phyloP scores from a whole-genome alignment of 1,140 invertebrate genomes.

The Nasonia longicornis region DNA sequence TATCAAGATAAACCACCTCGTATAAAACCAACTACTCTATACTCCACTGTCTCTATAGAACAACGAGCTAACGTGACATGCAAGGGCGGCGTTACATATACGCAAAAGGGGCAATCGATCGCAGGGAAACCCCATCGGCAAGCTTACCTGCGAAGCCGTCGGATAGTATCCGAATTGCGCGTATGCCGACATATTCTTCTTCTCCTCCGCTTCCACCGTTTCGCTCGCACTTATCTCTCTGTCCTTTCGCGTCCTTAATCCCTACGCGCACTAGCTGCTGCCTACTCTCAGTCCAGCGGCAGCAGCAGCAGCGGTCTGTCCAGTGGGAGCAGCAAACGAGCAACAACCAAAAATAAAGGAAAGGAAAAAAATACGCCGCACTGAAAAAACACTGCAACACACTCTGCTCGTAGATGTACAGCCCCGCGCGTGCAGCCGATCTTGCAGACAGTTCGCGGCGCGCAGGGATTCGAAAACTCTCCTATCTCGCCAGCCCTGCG shows the following conservation, averaged over 20 bases:
- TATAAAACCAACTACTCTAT: neutral
- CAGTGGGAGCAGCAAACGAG: conserved; percentile 36
- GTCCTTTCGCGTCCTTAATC: neutral
- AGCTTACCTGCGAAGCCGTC: conserved; percentile 81
- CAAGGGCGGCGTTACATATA: neutral
- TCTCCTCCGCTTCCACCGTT: conserved; percentile 8
- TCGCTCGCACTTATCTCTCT: neutral
- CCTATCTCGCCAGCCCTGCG: conserved; percentile 4
- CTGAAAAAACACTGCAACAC: conserved; percentile 29
- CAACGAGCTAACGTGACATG: neutral
- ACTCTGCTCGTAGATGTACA: conserved; percentile 20
- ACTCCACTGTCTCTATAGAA: neutral
- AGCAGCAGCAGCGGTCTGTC: conserved; percentile 23
- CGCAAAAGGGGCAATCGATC: conserved; percentile 25
- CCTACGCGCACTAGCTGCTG: neutral
- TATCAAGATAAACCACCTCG: neutral
- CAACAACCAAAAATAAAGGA: conserved; percentile 9
- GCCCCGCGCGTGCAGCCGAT: conserved; percentile 20
- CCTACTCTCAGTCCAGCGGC: conserved; percentile 10
- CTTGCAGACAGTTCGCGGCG: conserved; percentile 29
- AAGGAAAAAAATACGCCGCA: conserved; percentile 6
- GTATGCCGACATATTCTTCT: conserved; percentile 79
- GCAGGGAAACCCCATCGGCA: conserved; percentile 43
- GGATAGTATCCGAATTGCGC: conserved; percentile 87
- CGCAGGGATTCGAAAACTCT: conserved; percentile 22